phyloP scores from a whole-genome alignment of 2,797 vertebrate genomes.

The Distichodus sexfasciatus region DNA sequence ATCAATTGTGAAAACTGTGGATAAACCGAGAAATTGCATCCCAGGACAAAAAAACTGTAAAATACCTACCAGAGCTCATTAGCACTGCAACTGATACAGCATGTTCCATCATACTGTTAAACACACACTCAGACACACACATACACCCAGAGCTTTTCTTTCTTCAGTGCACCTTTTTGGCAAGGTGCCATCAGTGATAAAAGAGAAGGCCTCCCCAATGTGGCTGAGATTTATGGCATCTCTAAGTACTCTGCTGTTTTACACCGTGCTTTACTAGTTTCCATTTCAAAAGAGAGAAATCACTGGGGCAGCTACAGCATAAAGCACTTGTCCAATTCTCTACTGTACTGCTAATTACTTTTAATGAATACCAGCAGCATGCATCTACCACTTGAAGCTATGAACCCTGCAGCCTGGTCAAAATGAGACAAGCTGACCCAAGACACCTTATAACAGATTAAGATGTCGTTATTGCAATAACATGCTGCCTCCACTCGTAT shows the following conservation, averaged over 20 bases:
- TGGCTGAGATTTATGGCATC: constrained; percentile 29
- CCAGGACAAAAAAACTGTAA: too few species aligned
- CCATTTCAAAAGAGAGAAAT: constrained; percentile 34
- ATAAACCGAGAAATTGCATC: too few species aligned
- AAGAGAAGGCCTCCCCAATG: constrained; percentile 10
- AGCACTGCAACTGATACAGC: constrained; percentile 14
- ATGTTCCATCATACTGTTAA: neutral
- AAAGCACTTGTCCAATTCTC: constrained; percentile 22
- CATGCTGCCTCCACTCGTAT: too few species aligned
- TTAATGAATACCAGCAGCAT: neutral
- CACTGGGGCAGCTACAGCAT: constrained; percentile 6
- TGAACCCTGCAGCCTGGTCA: too few species aligned
- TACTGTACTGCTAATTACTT: constrained; percentile 2
- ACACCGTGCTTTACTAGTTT: constrained; percentile 33
- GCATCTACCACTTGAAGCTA: too few species aligned
- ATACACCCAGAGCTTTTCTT: neutral
- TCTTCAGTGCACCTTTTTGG: too few species aligned
- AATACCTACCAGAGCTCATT: constrained; percentile 5
- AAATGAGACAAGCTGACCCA: too few species aligned
- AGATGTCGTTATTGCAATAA: too few species aligned
- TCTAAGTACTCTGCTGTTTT: constrained; percentile 29
- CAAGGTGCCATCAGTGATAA: constrained; percentile 26
- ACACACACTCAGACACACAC: neutral
- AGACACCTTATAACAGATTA: too few species aligned
- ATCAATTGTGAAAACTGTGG: too few species aligned